Evolutionary conservation across 2,888 invertebrate genomes (phyloP).

Genomic region (Hipparchia semele): DNA sequence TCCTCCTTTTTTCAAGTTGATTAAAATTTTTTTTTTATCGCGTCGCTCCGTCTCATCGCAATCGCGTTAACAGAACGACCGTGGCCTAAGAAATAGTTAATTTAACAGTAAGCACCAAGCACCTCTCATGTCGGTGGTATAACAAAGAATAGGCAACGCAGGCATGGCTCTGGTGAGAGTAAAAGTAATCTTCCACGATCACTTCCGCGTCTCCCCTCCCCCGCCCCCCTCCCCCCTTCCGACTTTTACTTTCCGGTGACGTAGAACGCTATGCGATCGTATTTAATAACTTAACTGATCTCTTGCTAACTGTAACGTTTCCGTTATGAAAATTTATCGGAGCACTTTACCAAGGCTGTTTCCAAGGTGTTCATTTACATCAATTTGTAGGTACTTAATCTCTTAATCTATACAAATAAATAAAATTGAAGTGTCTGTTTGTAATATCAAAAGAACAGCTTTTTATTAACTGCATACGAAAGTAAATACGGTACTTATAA

Average conservation of each 20-base stretch:
- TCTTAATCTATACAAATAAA: background rate
- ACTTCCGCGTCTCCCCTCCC: constrained; percentile 58
- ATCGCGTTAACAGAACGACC: too few species aligned
- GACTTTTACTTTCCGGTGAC: constrained; percentile 74
- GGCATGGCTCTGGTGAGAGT: constrained; percentile 54
- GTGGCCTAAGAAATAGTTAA: background rate
- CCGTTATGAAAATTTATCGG: constrained; percentile 6
- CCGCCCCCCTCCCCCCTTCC: constrained; percentile 53
- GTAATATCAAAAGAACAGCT: too few species aligned
- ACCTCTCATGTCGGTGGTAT: too few species aligned
- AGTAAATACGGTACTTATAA: too few species aligned
- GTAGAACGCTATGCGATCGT: constrained; percentile 39
- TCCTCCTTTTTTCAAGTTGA: too few species aligned
- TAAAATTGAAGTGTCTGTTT: too few species aligned
- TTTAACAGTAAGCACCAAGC: background rate
- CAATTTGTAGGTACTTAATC: background rate
- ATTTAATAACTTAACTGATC: background rate
- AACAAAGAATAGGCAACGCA: background rate
- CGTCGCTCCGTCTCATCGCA: too few species aligned
- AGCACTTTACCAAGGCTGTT: constrained; percentile 5
- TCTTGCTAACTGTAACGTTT: background rate
- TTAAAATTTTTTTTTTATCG: too few species aligned
- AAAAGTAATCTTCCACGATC: constrained; percentile 72
- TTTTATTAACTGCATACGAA: too few species aligned
- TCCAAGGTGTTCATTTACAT: constrained; percentile 9